phyloP scores from a whole-genome alignment of 2,113 vertebrate species.

The Hippocampus barbouri region DNA sequence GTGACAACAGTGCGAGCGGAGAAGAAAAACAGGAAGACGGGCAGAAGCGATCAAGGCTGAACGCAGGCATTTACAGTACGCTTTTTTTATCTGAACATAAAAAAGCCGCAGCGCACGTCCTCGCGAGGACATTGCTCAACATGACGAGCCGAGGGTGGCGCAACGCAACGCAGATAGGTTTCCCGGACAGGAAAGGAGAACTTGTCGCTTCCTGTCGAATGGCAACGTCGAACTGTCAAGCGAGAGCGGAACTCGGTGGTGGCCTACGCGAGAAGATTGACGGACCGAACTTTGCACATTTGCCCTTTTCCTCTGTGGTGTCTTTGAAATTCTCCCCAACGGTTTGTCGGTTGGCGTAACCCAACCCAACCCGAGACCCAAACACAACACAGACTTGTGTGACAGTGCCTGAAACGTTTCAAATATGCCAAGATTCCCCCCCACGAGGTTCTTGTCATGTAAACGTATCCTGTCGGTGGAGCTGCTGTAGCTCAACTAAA shows the following conservation, averaged over 20 bases:
- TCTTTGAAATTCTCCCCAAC: neutral
- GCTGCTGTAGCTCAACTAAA: neutral
- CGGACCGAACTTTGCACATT: neutral
- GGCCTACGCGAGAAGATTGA: neutral
- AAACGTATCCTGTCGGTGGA: neutral
- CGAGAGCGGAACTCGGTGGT: conserved; percentile 21
- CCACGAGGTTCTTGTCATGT: neutral
- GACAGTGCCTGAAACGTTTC: neutral
- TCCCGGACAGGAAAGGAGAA: conserved; percentile 44
- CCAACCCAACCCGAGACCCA: too few relatives aligned
- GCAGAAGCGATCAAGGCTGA: conserved; percentile 43
- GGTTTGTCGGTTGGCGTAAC: neutral
- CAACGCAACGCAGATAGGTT: conserved; percentile 42
- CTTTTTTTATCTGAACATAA: conserved; percentile 25
- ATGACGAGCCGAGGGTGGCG: conserved; percentile 29
- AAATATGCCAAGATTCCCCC: neutral
- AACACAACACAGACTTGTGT: too few relatives aligned
- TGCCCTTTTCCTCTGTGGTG: neutral
- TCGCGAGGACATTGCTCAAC: conserved; percentile 54
- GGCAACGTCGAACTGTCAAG: conserved; percentile 43
- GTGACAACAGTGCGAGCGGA: conserved; percentile 72
- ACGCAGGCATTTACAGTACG: conserved; percentile 46
- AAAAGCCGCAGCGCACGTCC: conserved; percentile 38
- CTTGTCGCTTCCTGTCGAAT: conserved; percentile 46
- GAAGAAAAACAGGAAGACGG: conserved; percentile 75